Conservation (phyloP, 2,888 invertebrate genomes). For the Trachelus tabidus region DNA sequence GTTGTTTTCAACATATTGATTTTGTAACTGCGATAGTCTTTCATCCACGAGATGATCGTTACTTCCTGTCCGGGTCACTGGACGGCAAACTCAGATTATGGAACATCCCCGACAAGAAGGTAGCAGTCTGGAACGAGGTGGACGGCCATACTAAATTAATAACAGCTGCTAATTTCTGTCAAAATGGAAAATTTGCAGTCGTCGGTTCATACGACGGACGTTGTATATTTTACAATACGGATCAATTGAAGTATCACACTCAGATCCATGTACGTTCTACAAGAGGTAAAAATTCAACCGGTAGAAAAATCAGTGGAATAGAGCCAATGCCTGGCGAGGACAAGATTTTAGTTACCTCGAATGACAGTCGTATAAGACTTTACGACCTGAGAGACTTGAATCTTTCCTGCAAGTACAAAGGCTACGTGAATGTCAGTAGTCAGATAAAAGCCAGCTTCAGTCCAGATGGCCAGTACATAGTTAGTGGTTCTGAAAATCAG, state of each 20-base stretch:
- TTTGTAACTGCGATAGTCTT: conserved; percentile 99
- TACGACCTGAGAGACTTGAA: conserved; percentile 96
- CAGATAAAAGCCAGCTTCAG: conserved; percentile 98
- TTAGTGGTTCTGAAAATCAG: conserved; percentile 97
- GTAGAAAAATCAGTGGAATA: conserved; percentile 96
- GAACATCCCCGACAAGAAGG: conserved; percentile 99
- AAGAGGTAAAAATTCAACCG: conserved; percentile 94
- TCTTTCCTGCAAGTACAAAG: conserved; percentile 95
- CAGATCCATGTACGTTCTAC: conserved; percentile 96
- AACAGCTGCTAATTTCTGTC: conserved; percentile 97
- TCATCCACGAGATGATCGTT: conserved; percentile 90
- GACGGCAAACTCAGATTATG: conserved; percentile 98
- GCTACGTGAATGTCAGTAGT: conserved; percentile 92
- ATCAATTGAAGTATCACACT: conserved; percentile 97
- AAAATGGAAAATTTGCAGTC: conserved; percentile 97
- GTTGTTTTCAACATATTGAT: conserved; percentile 99
- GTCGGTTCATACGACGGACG: conserved; percentile 98
- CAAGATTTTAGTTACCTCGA: conserved; percentile 96
- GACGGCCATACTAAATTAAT: conserved; percentile 94
- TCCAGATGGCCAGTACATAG: conserved; percentile 96
- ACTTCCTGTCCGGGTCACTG: conserved; percentile 96
- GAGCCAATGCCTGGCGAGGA: conserved; percentile 97
- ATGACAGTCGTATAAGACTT: conserved; percentile 95
- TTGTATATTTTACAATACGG: conserved; percentile 98
- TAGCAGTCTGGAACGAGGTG: conserved; percentile 97